phyloP scores from a whole-genome alignment of 2,797 vertebrate species.

The Holocentrus rufus region DNA sequence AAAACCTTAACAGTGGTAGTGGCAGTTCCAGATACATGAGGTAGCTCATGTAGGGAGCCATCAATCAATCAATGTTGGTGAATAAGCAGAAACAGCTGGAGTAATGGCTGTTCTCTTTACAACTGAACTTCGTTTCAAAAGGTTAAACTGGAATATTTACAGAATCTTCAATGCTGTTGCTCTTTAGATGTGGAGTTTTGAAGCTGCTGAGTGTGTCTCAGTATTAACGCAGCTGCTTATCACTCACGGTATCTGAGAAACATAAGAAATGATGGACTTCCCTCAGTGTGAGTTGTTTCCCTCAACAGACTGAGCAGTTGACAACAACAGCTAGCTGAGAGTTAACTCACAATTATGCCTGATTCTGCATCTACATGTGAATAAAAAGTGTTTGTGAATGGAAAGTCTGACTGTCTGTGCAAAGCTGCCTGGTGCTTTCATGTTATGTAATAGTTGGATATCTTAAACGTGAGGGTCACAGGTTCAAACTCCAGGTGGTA shows the following conservation, averaged over 20 bases:
- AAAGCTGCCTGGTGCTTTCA: neutral
- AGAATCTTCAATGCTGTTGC: neutral
- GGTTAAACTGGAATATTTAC: neutral
- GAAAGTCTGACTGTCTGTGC: neutral
- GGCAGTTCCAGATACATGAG: neutral
- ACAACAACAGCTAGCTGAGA: neutral
- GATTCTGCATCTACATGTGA: neutral
- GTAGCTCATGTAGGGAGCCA: neutral
- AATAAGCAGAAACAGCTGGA: conserved; percentile 4
- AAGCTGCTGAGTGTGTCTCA: neutral
- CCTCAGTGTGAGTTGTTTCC: too few relatives aligned
- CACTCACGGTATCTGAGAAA: too few relatives aligned
- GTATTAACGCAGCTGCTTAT: neutral
- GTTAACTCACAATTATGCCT: neutral
- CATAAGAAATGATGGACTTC: too few relatives aligned
- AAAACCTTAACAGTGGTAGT: neutral
- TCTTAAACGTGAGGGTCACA: neutral
- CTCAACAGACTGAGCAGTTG: neutral
- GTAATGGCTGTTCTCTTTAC: too few relatives aligned
- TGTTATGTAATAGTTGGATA: conserved; percentile 3
- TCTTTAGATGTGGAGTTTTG: neutral
- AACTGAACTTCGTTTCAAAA: too few relatives aligned
- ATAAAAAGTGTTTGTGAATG: neutral
- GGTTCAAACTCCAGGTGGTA: conserved; percentile 34
- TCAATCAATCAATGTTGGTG: neutral